Base-by-base conservation (phyloP, 64 coral and sea anemone species). In the Montipora efflorescens region DNA sequence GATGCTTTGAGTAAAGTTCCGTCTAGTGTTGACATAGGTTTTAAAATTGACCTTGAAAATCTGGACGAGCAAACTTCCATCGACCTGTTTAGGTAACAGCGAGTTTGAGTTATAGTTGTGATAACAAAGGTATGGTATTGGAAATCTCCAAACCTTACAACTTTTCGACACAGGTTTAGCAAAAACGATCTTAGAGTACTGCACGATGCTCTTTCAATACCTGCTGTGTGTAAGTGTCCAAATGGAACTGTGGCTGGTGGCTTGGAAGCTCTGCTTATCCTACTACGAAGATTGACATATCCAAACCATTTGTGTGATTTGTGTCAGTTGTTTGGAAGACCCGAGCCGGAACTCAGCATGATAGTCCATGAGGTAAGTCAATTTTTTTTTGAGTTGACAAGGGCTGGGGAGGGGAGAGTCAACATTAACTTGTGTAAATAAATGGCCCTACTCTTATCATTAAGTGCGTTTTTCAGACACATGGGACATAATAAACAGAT, bases 211-310 rank as follows among this genome's bases (percentile, higher is more conserved):
- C 68, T 91, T 25, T 91, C 90, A 14, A 91, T 91, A 49, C 90
- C 70, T 83, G 79, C 57, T 13, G 16, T 91, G 36, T 91, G 83
- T 48, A 91, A 91, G 79, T 91, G 90, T 91, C 79, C 79, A 25
- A 91, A 83, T 75, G 79, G 90, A 75, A 91, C 90, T 91, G 90
- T 90, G 25, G 89, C 89, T 80, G 77, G 75, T 79, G 89, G 89
- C 9, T 67, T 90, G 14, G 88, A 90, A 79, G 76, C 88, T 4
- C 76, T 90, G 22, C 75, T 90, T 48, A 90, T 90, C 88, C 88
- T 90, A 12, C 76, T 90, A 67, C 58, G 88, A 59, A 67, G 75
- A 79, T 48, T 90, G 53, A 90, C 88, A 47, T 90, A 90, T 68
- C 75, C 88, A 8, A 90, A 90, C 59, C 88, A 75, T 67, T 79